Evolutionary conservation across 2,888 invertebrate species (phyloP).

Genomic region (Synergus itoensis): DNA sequence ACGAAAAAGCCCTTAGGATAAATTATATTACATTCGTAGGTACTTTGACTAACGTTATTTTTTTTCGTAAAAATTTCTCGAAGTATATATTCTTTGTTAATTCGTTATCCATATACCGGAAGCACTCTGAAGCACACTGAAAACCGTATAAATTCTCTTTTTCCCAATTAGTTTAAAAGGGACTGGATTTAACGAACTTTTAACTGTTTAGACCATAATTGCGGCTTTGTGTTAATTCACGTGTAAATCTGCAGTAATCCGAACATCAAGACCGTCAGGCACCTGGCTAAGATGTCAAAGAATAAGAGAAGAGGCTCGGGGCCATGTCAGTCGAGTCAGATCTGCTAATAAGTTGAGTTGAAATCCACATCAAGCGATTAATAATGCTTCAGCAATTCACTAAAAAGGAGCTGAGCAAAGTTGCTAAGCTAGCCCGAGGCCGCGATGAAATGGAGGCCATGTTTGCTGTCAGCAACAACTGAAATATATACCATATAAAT

Average conservation of each 20-base stretch:
- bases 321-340: conserved; percentile 70
- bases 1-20: not conserved
- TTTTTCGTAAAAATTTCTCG: not conserved
- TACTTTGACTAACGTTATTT: not conserved
- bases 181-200: conserved; percentile 18
- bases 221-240: conserved; percentile 45
- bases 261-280: conserved; percentile 55
- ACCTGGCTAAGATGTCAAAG: conserved; percentile 70
- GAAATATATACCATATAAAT: too few species aligned
- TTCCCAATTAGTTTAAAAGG: not conserved
- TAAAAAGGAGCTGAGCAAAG: conserved; percentile 65
- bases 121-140: too few species aligned
- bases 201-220: conserved; percentile 2
- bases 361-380: conserved; percentile 76
- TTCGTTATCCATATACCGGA: too few species aligned
- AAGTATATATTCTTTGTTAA: too few species aligned
- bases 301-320: conserved; percentile 50
- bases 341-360: conserved; percentile 70
- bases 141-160: not conserved
- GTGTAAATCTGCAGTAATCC: conserved; percentile 47
- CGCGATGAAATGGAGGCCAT: conserved; percentile 66
- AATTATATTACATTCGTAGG: not conserved
- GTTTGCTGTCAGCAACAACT: conserved; percentile 73
- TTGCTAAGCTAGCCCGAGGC: conserved; percentile 64
- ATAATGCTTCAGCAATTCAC: conserved; percentile 73